A percentile compares a stretch with the other conserved stretches of the same genome.
Evolutionary conservation across 2,113 vertebrate species (phyloP).

Genomic region (Drymodes brunneopygia): DNA sequence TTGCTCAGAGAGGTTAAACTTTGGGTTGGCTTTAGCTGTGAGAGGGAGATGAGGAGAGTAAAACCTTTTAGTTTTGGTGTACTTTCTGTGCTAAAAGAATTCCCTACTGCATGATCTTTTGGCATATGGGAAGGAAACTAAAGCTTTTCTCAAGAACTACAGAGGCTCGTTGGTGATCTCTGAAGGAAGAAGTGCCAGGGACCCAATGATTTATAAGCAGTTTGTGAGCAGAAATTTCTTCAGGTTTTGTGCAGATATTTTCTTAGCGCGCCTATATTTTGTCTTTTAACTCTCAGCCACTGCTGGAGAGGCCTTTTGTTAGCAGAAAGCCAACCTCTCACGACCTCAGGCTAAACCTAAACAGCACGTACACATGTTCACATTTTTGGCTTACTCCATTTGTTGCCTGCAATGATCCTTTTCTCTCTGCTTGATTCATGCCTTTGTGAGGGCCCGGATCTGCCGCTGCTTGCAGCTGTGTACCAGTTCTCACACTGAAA

Average conservation of each 20-base stretch:
- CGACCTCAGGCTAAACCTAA: background rate
- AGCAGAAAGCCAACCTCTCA: background rate
- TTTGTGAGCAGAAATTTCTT: background rate
- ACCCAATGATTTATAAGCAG: background rate
- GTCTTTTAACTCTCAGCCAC: background rate
- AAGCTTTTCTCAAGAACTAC: background rate
- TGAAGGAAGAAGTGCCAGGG: background rate
- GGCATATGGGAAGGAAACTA: background rate
- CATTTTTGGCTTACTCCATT: background rate
- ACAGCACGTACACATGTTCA: background rate
- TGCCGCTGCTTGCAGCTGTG: background rate
- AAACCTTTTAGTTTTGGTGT: background rate
- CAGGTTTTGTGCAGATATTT: background rate
- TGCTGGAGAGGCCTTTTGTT: background rate
- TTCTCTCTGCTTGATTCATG: background rate
- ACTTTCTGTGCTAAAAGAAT: background rate
- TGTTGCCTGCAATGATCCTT: background rate
- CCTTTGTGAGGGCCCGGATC: background rate
- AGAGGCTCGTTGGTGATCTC: background rate
- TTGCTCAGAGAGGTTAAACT: background rate
- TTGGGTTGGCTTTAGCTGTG: background rate
- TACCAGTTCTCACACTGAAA: background rate
- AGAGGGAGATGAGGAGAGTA: background rate
- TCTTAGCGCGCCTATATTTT: background rate
- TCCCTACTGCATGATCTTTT: background rate